Base-by-base conservation (phyloP, 2,888 invertebrate genomes). In the Cantharis nigra region DNA sequence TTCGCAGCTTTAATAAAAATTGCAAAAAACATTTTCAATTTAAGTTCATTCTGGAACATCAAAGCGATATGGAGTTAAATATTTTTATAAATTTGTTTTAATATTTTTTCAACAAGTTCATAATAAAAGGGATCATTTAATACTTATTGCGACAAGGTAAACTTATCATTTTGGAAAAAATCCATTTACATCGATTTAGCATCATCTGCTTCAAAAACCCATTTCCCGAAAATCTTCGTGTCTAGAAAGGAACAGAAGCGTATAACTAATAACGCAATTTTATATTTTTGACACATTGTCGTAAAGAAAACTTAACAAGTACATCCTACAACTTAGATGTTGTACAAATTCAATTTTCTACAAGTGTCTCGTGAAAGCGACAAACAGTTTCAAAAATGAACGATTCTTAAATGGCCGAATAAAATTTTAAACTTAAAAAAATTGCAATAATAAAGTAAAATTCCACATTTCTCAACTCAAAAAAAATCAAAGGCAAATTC, bases 211-310 rank as follows among this genome's bases (percentile, higher is more conserved):
- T 71, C 71, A 23, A 63, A 71, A 63, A 71, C 23, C 71, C 63
- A 71, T 71, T 67, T 67, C 23, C 62, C 16, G 67, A 67, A 65
- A 73, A 73, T 69, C 65, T 33, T 30, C 20, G 63, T 63, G 63
- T 70, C 28, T 67, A 33, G 20, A 70, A 69, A 30, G 70, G 74
- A 70, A 74, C 63, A 74, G 69, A 70, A 33, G 26, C 63, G 70
- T 74, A 20, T 70, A 70, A 74, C 74, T 74, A 74, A 74, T 74
- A 74, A 74, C 69, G 62, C 74, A 69, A 70, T 74, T 74, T 69
- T 74, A 74, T 74, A 74, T 70, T 74, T 74, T 28, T 74, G 74
- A 74, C 74, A 74, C 69, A 71, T 70, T 74, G 62, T 23, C 63
- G 23, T 62, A 30, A 74, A 70, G 16, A 63, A 69, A 69, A 70